Conservation (phyloP, 2,797 vertebrate species). For the Echiichthys vipera region DNA sequence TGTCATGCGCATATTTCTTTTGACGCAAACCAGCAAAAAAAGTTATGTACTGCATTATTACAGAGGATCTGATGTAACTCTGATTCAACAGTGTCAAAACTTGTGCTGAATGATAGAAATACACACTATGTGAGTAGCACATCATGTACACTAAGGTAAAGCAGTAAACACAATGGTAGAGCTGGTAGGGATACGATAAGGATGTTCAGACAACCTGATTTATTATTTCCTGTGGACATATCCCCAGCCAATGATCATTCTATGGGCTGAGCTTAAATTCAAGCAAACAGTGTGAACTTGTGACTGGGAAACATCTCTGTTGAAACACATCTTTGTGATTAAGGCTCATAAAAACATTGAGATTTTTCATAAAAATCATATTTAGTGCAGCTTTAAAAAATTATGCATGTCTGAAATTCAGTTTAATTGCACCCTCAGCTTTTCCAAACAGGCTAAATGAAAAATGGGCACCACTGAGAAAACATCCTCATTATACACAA, state of each 20-base stretch:
- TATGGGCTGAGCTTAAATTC: neutral
- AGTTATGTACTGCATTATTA: neutral
- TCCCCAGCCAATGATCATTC: neutral
- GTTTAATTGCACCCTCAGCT: neutral
- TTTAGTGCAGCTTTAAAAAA: neutral
- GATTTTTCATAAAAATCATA: neutral
- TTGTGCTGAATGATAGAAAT: neutral
- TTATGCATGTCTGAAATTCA: neutral
- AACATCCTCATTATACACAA: neutral
- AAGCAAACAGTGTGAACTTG: neutral
- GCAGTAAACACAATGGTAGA: neutral
- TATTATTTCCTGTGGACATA: neutral
- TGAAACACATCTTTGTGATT: neutral
- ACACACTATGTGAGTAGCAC: neutral
- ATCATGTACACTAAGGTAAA: slow-evolving; percentile 3
- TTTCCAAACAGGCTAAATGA: neutral
- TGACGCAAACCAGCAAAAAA: slow-evolving; percentile 5
- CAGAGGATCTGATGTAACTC: slow-evolving; percentile 9
- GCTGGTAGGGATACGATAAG: neutral
- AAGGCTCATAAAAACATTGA: neutral
- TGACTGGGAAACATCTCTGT: neutral
- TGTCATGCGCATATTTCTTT: slow-evolving; percentile 1
- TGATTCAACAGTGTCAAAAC: slow-evolving; percentile 20
- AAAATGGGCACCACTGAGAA: neutral
- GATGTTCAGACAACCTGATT: neutral